Percentiles rank a stretch among this genome's conserved stretches.
Conservation (phyloP, 2,113 vertebrate species). For the Lates calcarifer region DNA sequence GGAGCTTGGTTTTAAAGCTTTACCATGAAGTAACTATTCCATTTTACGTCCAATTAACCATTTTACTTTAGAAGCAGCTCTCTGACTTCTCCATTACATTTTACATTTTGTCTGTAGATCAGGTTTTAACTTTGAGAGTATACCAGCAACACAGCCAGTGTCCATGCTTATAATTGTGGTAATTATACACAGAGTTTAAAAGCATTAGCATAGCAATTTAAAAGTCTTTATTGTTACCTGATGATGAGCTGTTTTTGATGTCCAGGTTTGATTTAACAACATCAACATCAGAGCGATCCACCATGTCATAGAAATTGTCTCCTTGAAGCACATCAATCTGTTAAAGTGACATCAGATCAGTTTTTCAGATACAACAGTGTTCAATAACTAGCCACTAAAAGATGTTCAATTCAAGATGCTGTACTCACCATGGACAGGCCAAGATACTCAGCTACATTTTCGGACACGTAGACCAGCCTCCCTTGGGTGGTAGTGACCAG, state of each 20-base stretch:
- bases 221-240: constrained; percentile 66
- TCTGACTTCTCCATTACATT: no score
- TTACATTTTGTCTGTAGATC: no score
- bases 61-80: no score
- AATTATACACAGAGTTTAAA: neutral
- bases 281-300: constrained; percentile 69
- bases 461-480: constrained; percentile 87
- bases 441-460: constrained; percentile 87
- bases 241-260: constrained; percentile 18
- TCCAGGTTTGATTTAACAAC: constrained; percentile 67
- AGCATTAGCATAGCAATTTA: neutral
- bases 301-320: constrained; percentile 80
- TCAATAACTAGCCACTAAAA: neutral
- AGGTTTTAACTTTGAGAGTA: no score
- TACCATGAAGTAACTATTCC: neutral
- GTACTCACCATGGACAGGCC: constrained; percentile 88
- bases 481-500: constrained; percentile 79
- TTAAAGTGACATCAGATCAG: neutral
- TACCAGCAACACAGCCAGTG: neutral
- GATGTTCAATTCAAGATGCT: neutral
- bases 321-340: constrained; percentile 84
- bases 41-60: no score
- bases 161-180: neutral
- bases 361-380: constrained; percentile 1
- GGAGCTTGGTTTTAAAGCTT: neutral